These are phyloP conservation scores for Enteromius afrohamiltoni DNA, from an alignment of 2,797 vertebrate species.

Conservation along the genomic window DNA sequence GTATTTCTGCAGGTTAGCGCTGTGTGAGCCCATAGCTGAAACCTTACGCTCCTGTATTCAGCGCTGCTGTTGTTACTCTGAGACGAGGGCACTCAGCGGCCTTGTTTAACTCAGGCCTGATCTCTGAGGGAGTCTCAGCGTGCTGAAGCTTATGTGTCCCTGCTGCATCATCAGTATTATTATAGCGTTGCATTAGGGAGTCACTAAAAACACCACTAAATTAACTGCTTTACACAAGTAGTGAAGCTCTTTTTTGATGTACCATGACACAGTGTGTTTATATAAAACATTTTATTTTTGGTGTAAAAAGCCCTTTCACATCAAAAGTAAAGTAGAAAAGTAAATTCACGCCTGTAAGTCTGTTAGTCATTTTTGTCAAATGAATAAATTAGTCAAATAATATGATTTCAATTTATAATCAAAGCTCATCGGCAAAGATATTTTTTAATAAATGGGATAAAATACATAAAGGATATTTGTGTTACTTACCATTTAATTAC, in stretches of 20 bases:
- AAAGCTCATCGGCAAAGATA: too few relatives aligned
- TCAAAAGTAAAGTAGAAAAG: too few relatives aligned
- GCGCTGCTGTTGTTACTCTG: neutral
- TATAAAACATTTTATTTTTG: too few relatives aligned
- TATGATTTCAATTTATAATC: too few relatives aligned
- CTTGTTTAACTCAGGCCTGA: slow-evolving; percentile 54
- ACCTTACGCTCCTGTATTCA: slow-evolving; percentile 70
- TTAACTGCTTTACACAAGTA: neutral
- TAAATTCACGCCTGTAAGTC: too few relatives aligned
- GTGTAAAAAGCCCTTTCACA: too few relatives aligned
- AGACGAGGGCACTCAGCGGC: slow-evolving; percentile 18
- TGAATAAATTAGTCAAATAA: too few relatives aligned
- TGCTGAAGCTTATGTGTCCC: neutral
- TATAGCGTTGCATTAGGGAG: neutral
- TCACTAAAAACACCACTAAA: slow-evolving; percentile 5
- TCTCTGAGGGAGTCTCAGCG: neutral
- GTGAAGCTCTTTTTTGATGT: neutral
- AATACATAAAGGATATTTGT: too few relatives aligned
- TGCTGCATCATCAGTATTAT: neutral
- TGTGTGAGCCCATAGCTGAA: slow-evolving; percentile 68
- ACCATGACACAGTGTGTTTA: neutral
- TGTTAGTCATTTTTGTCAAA: too few relatives aligned
- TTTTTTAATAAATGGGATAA: too few relatives aligned
- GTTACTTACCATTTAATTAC: too few relatives aligned
- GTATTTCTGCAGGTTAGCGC: slow-evolving; percentile 65